Conservation (phyloP, 2,113 vertebrate species). For the Paracanthobrama guichenoti region DNA sequence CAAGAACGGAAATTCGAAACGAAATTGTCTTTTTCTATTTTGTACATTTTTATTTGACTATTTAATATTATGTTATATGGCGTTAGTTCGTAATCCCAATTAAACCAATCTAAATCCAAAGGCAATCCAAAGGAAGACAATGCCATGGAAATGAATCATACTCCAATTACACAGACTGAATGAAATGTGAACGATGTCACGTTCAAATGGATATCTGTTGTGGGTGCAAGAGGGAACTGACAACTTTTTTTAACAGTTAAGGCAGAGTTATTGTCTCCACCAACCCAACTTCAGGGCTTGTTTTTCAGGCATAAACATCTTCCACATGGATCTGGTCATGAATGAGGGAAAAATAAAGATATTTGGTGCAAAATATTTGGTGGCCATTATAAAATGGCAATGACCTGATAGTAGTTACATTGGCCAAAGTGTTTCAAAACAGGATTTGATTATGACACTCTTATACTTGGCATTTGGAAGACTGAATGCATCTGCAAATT, state of each 20-base stretch:
- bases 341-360: conserved; percentile 6
- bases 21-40: neutral
- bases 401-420: conserved; percentile 31
- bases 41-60: neutral
- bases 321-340: neutral
- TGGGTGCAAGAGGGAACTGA: neutral
- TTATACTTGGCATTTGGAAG: conserved; percentile 69
- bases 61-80: neutral
- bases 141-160: neutral
- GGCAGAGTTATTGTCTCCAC: neutral
- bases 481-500: conserved; percentile 72
- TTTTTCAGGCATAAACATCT: neutral
- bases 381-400: conserved; percentile 28
- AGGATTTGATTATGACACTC: conserved; percentile 62
- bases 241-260: neutral
- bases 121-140: neutral
- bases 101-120: neutral
- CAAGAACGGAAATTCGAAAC: neutral
- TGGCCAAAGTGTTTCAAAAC: conserved; percentile 38
- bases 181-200: neutral
- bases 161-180: neutral
- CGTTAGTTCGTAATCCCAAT: neutral
- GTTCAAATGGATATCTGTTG: neutral
- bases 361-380: conserved; percentile 15
- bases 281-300: neutral